Conservation (phyloP, 2,113 vertebrate genomes). For the Myrmophylax atrothorax region DNA sequence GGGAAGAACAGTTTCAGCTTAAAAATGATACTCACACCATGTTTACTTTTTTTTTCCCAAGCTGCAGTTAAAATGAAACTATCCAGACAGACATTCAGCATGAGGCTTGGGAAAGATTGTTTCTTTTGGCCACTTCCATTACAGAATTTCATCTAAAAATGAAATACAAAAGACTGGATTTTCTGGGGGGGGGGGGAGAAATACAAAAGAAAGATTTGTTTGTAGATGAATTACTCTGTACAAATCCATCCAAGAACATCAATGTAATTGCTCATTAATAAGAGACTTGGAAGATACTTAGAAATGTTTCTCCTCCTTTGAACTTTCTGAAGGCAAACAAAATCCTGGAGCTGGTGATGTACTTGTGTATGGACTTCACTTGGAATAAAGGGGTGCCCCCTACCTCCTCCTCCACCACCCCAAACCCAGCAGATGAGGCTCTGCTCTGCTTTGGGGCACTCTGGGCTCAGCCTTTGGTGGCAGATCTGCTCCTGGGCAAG, state of each 20-base stretch:
- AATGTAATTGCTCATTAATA: conserved; percentile 61
- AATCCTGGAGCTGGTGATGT: not conserved
- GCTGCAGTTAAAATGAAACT: conserved; percentile 69
- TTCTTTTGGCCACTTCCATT: conserved; percentile 72
- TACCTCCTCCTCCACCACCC: not conserved
- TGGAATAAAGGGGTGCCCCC: not conserved
- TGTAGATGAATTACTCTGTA: conserved; percentile 68
- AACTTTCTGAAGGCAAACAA: conserved; percentile 65
- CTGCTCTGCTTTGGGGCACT: not conserved
- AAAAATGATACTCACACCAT: conserved; percentile 47
- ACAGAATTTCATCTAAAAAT: conserved; percentile 64
- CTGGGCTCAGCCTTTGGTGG: fast-evolving
- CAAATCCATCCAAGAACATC: conserved; percentile 67
- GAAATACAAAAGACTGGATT: conserved; percentile 52
- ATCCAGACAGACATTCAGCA: conserved; percentile 65
- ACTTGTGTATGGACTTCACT: not conserved
- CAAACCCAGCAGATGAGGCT: not conserved
- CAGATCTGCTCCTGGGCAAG: not conserved
- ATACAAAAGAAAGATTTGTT: conserved; percentile 73
- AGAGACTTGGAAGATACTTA: conserved; percentile 62
- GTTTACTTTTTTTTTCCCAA: conserved; percentile 55
- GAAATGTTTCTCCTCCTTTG: conserved; percentile 65
- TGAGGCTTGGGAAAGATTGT: conserved; percentile 62
- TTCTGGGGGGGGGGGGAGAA: not conserved
- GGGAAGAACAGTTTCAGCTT: conserved; percentile 21